These are phyloP conservation scores for Ciconia boyciana DNA, from an alignment of 2,113 vertebrate species.

Conservation along the genomic window DNA sequence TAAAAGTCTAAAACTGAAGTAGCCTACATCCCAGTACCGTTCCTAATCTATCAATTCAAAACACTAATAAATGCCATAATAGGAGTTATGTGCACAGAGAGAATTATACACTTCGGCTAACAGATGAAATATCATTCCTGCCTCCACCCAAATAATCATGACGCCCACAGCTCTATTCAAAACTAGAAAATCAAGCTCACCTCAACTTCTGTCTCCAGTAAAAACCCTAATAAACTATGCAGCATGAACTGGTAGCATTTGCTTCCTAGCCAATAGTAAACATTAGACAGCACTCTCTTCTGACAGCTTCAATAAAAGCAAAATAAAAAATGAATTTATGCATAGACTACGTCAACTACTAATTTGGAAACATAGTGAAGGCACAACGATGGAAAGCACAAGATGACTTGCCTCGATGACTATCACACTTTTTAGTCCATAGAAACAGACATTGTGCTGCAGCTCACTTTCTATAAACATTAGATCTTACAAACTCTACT, in stretches of 20 bases:
- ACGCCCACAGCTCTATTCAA: conserved; percentile 48
- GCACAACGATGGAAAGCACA: neutral
- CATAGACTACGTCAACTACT: neutral
- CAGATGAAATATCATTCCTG: conserved; percentile 44
- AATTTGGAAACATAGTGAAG: neutral
- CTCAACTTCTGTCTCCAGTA: conserved; percentile 26
- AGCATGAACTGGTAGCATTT: neutral
- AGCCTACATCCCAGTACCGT: too few species aligned
- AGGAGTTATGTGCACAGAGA: neutral
- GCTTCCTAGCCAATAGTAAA: neutral
- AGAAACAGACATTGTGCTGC: neutral
- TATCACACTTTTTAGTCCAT: neutral
- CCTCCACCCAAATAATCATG: conserved; percentile 60
- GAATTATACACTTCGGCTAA: conserved; percentile 29
- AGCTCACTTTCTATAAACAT: neutral
- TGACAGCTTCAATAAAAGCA: neutral
- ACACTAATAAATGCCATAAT: neutral
- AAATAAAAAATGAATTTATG: neutral
- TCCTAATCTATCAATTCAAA: neutral
- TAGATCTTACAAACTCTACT: neutral
- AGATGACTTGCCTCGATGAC: neutral
- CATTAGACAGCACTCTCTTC: neutral
- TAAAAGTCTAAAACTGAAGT: neutral
- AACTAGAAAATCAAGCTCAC: conserved; percentile 67
- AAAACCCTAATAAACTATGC: conserved; percentile 36